Evolutionary conservation across 2,113 vertebrate species (phyloP), one percentile per base, ranked within the genome.

Genomic region (Eudyptes chrysolophus): DNA sequence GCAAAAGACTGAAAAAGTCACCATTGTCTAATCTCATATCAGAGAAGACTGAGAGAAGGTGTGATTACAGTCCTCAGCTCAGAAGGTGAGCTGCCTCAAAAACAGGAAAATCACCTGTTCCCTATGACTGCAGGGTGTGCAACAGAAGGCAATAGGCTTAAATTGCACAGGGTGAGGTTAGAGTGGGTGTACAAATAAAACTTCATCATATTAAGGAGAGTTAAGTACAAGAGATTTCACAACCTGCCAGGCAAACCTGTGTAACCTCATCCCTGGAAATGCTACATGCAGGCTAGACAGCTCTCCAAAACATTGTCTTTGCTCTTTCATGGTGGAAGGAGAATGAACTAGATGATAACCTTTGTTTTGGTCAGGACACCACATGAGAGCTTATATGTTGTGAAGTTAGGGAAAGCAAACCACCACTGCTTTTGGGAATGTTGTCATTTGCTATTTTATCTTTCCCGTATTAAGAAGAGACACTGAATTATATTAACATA

Each of bases 71-170:
- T 12, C 18, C 13, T 52, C 17, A 52, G 1, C 17, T 85, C 20
- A 62, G n/a, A 78, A 51, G 6, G 16, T 70, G 13, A 54, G 12
- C 15, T 57, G 21, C 22, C 22, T 66, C 40, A 66, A 38, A 58
- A 68, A 0, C 20, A 52, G 61, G 38, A 54, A 66, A 51, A 30
- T 74, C 18, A 49, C 6, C 26, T 51, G 11, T 44, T 44, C 3
- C 8, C 5, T 27, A 0, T 26, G 26, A 32, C 36, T 29, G 6
- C 26, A 9, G 8, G 7, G 16, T 16, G 10, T 51, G 13, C 5
- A 29, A 57, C 0, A 2, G 32, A 74, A 77, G 12, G 5, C 10
- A 32, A 6, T 4, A 42, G 16, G 5, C 25, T 82, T 61, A 90
- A 82, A 74, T 29, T 85, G 4, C 2, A n/a, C 13, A 6, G 8